phyloP scores from a whole-genome alignment of 2,113 vertebrate genomes.

The Lanius collurio region DNA sequence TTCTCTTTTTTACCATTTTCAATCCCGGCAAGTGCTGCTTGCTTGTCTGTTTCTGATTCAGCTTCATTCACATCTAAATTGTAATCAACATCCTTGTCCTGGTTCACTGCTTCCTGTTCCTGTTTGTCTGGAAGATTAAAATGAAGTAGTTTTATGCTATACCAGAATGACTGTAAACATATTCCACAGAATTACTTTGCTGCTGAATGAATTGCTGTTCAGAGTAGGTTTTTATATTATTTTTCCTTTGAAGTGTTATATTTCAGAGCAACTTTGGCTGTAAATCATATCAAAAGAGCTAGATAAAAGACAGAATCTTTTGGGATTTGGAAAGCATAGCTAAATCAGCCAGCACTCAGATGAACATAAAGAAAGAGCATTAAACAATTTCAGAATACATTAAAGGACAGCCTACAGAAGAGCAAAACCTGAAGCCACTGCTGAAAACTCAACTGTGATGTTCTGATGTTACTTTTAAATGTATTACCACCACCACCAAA shows the following conservation, averaged over 20 bases:
- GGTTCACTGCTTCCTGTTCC: slow-evolving; percentile 56
- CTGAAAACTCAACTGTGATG: not conserved
- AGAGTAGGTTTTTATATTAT: not conserved
- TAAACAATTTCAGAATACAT: not conserved
- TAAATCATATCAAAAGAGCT: not conserved
- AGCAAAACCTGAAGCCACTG: not conserved
- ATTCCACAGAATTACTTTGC: not conserved
- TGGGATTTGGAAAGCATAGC: not conserved
- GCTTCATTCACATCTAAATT: slow-evolving; percentile 89
- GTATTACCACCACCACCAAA: not conserved
- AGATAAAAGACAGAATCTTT: not conserved
- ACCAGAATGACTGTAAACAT: not conserved
- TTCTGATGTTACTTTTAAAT: not conserved
- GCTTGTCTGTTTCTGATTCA: slow-evolving; percentile 90
- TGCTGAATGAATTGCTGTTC: not conserved
- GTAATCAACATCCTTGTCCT: slow-evolving; percentile 78
- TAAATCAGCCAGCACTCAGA: not conserved
- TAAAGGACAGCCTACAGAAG: not conserved
- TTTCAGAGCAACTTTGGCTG: not conserved
- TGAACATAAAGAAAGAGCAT: not conserved
- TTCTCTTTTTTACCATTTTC: slow-evolving; percentile 62
- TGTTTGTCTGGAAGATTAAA: slow-evolving; percentile 24
- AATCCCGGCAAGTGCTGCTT: slow-evolving; percentile 80
- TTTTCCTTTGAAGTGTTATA: not conserved
- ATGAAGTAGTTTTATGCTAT: not conserved